These are phyloP conservation scores for Choreutis nemorana DNA, from an alignment of 2,888 invertebrate genomes.

Conservation along the genomic window DNA sequence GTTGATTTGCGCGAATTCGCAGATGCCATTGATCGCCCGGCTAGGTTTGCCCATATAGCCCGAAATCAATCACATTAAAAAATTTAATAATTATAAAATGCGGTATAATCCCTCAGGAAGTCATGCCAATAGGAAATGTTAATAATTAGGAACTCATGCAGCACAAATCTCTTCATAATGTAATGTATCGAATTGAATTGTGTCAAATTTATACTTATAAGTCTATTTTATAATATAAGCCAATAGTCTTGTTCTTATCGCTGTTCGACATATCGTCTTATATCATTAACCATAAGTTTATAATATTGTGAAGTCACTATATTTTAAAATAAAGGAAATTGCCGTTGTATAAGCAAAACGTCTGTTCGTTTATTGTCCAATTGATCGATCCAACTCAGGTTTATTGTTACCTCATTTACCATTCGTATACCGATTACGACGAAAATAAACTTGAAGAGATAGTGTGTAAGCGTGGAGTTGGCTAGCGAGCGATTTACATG, in stretches of 20 bases:
- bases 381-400: conserved; percentile 44
- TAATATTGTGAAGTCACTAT: conserved; percentile 64
- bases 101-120: conserved; percentile 66
- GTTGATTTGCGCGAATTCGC: conserved; percentile 37
- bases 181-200: conserved; percentile 45
- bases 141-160: conserved; percentile 31
- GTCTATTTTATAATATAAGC: conserved; percentile 45
- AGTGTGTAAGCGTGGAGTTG: conserved; percentile 55
- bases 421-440: conserved; percentile 54
- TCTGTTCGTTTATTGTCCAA: conserved; percentile 60
- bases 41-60: conserved; percentile 64
- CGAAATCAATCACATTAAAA: conserved; percentile 34
- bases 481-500: conserved; percentile 38
- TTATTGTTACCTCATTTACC: conserved; percentile 40
- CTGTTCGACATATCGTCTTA: conserved; percentile 65
- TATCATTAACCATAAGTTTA: conserved; percentile 57
- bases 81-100: conserved; percentile 29
- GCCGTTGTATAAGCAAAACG: conserved; percentile 62
- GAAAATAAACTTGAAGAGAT: conserved; percentile 61
- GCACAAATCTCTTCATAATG: conserved; percentile 38
- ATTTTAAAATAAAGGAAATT: conserved; percentile 66
- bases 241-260: conserved; percentile 57
- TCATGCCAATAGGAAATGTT: conserved; percentile 48
- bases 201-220: conserved; percentile 53
- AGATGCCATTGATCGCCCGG: conserved; percentile 55